These are phyloP conservation scores for Poecilus cupreus DNA, from an alignment of 2,888 invertebrate species.

Conservation along the genomic window DNA sequence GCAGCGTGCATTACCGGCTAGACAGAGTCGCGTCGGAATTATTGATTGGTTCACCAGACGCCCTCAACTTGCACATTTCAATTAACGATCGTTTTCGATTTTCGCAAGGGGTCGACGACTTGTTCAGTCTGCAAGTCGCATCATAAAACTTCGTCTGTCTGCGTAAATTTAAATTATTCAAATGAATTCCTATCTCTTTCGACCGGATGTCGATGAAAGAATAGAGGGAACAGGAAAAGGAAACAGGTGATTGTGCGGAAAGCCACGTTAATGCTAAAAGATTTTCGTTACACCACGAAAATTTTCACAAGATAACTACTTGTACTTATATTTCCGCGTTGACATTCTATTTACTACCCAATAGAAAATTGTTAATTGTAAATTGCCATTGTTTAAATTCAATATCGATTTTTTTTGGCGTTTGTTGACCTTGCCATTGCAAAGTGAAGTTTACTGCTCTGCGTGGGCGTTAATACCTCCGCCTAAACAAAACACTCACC, in stretches of 20 bases:
- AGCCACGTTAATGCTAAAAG: conserved; percentile 19
- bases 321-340: background rate
- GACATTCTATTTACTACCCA: background rate
- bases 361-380: background rate
- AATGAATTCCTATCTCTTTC: conserved; percentile 35
- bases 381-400: background rate
- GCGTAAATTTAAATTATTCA: conserved; percentile 39
- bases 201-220: conserved; percentile 49
- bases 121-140: conserved; percentile 7
- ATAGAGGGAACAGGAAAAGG: conserved; percentile 44
- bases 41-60: conserved; percentile 34
- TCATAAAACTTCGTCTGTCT: background rate
- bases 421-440: conserved; percentile 56
- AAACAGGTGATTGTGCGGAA: conserved; percentile 50
- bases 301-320: background rate
- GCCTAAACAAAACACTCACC: conserved; percentile 7
- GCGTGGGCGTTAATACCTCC: conserved; percentile 44
- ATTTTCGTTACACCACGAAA: background rate
- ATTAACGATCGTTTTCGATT: conserved; percentile 38
- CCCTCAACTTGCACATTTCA: conserved; percentile 51
- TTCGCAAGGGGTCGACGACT: conserved; percentile 54
- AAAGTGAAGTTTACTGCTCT: conserved; percentile 49
- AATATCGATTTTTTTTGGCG: conserved; percentile 7
- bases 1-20: conserved; percentile 27
- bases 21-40: conserved; percentile 29